Evolutionary conservation across 2,113 vertebrate genomes (phyloP).

Genomic region (Haplochromis vanheusdeni): DNA sequence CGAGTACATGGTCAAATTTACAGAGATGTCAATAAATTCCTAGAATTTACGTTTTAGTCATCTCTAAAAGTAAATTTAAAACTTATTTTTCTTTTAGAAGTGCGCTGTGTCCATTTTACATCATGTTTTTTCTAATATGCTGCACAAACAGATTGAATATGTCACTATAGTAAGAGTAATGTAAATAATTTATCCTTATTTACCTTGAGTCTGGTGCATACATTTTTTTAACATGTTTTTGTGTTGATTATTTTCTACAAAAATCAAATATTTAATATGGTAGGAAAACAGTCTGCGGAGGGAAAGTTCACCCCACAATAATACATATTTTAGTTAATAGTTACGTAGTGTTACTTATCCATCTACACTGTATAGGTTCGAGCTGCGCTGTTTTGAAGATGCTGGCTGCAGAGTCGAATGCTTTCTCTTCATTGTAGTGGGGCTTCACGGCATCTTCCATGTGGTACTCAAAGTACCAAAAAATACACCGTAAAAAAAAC

Average conservation of each 20-base stretch:
- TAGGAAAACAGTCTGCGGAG: background rate
- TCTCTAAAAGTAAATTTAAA: background rate
- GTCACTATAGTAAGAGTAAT: background rate
- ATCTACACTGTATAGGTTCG: fast-evolving
- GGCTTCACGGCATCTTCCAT: background rate
- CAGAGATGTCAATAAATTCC: background rate
- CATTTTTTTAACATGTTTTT: background rate
- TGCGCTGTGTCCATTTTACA: background rate
- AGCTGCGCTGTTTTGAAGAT: background rate
- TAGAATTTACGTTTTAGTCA: background rate
- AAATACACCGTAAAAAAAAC: background rate
- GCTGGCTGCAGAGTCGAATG: background rate
- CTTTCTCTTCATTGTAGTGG: background rate
- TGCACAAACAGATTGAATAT: background rate
- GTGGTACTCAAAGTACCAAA: background rate
- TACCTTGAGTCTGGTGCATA: background rate
- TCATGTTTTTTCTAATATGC: background rate
- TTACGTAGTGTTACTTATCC: background rate
- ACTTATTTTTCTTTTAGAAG: background rate
- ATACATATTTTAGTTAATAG: background rate
- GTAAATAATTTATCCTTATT: background rate
- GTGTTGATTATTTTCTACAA: background rate
- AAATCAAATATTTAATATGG: background rate
- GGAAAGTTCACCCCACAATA: background rate
- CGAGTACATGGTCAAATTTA: fast-evolving